These are phyloP conservation scores for Coreius guichenoti DNA, from an alignment of 2,797 vertebrate species.

Conservation along the genomic window DNA sequence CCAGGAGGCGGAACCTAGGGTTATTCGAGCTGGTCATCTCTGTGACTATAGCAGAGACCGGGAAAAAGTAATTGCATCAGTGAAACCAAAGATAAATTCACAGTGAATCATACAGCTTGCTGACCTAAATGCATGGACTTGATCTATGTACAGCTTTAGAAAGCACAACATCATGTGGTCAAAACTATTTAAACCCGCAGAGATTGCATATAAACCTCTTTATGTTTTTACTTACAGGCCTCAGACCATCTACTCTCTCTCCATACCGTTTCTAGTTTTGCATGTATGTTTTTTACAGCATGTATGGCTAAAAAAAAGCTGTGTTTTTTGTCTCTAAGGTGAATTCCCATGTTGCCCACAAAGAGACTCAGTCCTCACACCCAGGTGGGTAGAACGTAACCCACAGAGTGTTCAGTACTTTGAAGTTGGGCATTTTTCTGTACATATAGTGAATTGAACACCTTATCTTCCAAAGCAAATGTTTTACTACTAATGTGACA, in stretches of 20 bases:
- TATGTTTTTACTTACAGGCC: not conserved
- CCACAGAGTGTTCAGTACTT: not conserved
- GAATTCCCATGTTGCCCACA: constrained; percentile 51
- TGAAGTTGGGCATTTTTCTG: not conserved
- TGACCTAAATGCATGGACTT: constrained; percentile 9
- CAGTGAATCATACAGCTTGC: not conserved
- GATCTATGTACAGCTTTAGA: constrained; percentile 5
- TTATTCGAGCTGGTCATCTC: constrained; percentile 59
- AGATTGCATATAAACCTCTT: not conserved
- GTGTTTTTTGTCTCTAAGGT: constrained; percentile 39
- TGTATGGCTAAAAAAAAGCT: constrained; percentile 30
- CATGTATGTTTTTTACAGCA: too few relatives aligned
- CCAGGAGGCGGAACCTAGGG: constrained; percentile 67
- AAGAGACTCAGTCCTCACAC: constrained; percentile 37
- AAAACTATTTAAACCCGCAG: constrained; percentile 4
- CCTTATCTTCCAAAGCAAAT: not conserved
- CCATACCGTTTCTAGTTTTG: not conserved
- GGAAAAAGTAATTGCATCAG: not conserved
- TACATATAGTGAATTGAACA: not conserved
- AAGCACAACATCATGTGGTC: not conserved
- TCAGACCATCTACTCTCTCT: not conserved
- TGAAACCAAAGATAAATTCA: constrained; percentile 5
- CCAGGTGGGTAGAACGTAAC: constrained; percentile 49
- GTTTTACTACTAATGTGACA: not conserved
- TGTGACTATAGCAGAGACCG: constrained; percentile 51